Evolutionary conservation across 2,888 invertebrate genomes (phyloP).

Genomic region (Calameuta pallipes): DNA sequence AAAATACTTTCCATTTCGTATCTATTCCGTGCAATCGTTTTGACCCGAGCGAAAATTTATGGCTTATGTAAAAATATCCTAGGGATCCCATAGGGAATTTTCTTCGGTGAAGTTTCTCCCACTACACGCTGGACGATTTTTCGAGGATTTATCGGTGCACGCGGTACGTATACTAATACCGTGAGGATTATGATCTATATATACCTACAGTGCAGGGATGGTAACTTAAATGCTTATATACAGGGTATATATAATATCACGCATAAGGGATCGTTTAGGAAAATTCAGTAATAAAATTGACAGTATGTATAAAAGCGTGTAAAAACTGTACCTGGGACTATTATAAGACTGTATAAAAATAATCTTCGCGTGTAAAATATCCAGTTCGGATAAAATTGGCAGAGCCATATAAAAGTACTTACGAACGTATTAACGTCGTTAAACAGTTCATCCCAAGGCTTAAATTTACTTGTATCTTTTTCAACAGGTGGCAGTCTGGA

Average conservation of each 20-base stretch:
- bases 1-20: not conserved
- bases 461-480: not conserved
- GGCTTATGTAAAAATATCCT: not conserved
- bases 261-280: not conserved
- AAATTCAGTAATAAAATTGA: not conserved
- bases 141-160: not conserved
- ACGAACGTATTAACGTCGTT: not conserved
- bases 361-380: not conserved
- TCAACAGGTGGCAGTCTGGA: not conserved
- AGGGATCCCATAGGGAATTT: not conserved
- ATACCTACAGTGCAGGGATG: not conserved
- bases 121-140: not conserved
- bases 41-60: not conserved
- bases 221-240: not conserved
- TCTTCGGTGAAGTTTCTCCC: not conserved
- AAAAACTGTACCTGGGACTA: not conserved
- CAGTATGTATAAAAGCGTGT: not conserved
- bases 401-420: not conserved
- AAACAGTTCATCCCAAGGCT: not conserved
- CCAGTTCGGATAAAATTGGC: not conserved
- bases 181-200: not conserved
- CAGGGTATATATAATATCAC: not conserved
- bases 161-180: not conserved
- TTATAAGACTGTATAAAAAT: not conserved
- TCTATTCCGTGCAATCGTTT: not conserved